phyloP scores from a whole-genome alignment of 2,888 invertebrate species.

The Falcaria lacertinaria region DNA sequence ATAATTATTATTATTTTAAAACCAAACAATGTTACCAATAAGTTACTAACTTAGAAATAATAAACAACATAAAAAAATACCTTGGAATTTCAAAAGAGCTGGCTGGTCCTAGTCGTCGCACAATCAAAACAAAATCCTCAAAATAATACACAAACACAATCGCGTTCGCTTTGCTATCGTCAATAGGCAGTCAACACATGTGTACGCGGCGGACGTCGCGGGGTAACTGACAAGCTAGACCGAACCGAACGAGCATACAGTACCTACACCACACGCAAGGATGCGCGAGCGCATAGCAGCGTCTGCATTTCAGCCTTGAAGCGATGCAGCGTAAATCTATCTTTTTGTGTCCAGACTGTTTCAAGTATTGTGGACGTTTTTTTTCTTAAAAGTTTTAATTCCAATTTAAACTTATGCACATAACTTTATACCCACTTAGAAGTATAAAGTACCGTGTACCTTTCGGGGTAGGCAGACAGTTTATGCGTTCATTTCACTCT shows the following conservation, averaged over 20 bases:
- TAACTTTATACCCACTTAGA: too few species aligned
- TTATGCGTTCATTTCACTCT: too few species aligned
- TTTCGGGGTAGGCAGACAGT: too few species aligned
- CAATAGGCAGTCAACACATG: constrained; percentile 17
- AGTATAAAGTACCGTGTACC: too few species aligned
- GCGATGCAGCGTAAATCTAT: constrained; percentile 61
- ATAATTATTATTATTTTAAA: too few species aligned
- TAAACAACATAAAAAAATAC: constrained; percentile 28
- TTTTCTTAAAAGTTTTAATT: too few species aligned
- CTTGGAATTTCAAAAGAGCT: constrained; percentile 44
- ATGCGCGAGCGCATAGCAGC: constrained; percentile 43
- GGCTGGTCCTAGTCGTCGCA: constrained; percentile 45
- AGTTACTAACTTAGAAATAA: constrained; percentile 8
- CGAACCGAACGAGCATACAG: constrained; percentile 30
- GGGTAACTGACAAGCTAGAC: constrained; percentile 27
- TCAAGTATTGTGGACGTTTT: too few species aligned
- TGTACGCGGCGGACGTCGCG: constrained; percentile 11
- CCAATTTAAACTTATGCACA: too few species aligned
- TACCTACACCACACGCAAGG: constrained; percentile 30
- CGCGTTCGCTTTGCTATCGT: constrained; percentile 13
- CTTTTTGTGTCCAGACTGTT: too few species aligned
- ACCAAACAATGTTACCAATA: too few species aligned
- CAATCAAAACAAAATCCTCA: constrained; percentile 41
- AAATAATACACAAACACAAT: constrained; percentile 34
- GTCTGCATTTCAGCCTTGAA: constrained; percentile 40